Base-by-base conservation (phyloP, 2,113 vertebrate species). In the Notiomystis cincta region DNA sequence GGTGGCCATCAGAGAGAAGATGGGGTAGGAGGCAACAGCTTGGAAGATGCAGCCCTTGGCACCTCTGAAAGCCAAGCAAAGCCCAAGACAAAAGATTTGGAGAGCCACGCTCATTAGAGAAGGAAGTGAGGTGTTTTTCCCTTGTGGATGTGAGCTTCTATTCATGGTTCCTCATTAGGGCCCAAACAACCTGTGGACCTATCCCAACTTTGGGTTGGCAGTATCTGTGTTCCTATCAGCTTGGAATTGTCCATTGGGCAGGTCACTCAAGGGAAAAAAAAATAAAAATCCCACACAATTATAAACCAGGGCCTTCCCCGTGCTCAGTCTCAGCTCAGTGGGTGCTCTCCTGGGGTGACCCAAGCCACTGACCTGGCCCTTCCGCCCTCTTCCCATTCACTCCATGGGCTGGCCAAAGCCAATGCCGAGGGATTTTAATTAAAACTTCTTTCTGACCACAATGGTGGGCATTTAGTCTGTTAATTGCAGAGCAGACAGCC, bases 121-220 rank as follows among this genome's bases (percentile, higher is more conserved):
- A 48, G 56, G 70, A 38, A 47, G 47, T 27, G 83, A 96, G 93
- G 82, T 95, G 91, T 51, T 97, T 93, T 93, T 94, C 86, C 64
- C 90, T 79, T 75, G 42, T 40, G 90, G 73, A 78, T 73, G 75
- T 87, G 80, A 93, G 54, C 77, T 85, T 81, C 85, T 90, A 97
- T 97, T 97, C 96, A 94, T 17, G 50, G 30, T 35, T 93, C 82
- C 95, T 98, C 97, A 97, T 98, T 98, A 98, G 89, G 92, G 93
- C 95, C 75, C 93, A 71, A 92, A 96, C 4, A 54, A 90, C 65
- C 81, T 70, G 24, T 60, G 83, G 95, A 96, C 79, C 61, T 84
- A 35, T 81, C 95, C 96, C 96, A 97, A 62, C 58, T 80, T 81
- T 56, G 70, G 82, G 70, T 16, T 98, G 97, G 97, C 98, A 97